Percentiles rank a stretch among this genome's conserved stretches.
Conservation (phyloP, 2,888 invertebrate genomes). For the Alitta virens region DNA sequence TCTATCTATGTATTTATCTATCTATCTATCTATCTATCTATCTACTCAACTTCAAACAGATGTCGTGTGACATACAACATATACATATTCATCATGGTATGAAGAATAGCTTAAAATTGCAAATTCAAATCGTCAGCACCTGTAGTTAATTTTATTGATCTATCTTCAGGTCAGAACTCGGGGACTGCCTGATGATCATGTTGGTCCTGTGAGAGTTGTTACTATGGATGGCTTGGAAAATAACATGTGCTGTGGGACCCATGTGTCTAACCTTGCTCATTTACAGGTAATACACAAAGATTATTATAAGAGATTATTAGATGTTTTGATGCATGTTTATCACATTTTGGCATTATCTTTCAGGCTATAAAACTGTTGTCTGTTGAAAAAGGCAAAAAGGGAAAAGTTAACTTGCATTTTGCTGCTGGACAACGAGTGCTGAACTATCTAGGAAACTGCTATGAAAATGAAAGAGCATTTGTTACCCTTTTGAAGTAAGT, state of each 20-base stretch:
- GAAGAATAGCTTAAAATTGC: no score
- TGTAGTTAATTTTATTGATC: no score
- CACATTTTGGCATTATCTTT: slow-evolving; percentile 9
- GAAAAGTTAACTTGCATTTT: slow-evolving; percentile 62
- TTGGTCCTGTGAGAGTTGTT: slow-evolving; percentile 74
- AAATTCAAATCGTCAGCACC: no score
- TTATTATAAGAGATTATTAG: no score
- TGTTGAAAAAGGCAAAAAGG: slow-evolving; percentile 73
- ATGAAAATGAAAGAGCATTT: slow-evolving; percentile 69
- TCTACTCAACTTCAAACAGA: no score
- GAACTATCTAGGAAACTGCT: slow-evolving; percentile 64
- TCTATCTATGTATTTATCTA: no score
- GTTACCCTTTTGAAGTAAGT: slow-evolving; percentile 72
- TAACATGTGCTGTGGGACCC: slow-evolving; percentile 87
- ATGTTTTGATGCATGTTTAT: no score
- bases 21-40: no score
- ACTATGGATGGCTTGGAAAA: slow-evolving; percentile 74
- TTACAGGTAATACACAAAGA: no score
- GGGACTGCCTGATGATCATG: slow-evolving; percentile 77
- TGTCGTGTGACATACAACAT: no score
- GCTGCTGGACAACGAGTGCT: slow-evolving; percentile 72
- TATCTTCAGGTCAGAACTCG: slow-evolving; percentile 65
- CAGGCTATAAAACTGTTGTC: slow-evolving; percentile 64
- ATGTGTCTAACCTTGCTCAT: slow-evolving; percentile 72
- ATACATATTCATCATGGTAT: no score